Evolutionary conservation across 35 echinoderm and acorn worm species (phyloP).

Genomic region (Lytechinus variegatus): DNA sequence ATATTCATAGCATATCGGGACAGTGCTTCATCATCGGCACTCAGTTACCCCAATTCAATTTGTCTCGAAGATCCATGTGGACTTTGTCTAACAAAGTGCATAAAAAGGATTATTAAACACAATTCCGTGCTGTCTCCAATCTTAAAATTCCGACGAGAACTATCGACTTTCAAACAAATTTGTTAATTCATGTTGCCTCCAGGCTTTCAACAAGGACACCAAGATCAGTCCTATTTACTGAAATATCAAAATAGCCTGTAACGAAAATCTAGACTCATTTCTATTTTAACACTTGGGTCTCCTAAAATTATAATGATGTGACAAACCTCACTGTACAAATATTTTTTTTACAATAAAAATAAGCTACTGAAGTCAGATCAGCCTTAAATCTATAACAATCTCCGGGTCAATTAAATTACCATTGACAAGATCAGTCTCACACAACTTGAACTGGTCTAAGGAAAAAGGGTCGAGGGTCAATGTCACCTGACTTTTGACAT

Average conservation of each 20-base stretch:
- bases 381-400: too few relatives aligned
- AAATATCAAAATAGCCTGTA: too few relatives aligned
- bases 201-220: too few relatives aligned
- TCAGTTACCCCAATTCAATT: too few relatives aligned
- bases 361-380: not conserved
- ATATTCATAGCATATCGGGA: too few relatives aligned
- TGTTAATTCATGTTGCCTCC: too few relatives aligned
- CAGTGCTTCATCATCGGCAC: too few relatives aligned
- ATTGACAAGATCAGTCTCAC: not conserved
- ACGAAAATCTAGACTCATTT: not conserved
- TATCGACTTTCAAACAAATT: not conserved
- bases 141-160: not conserved
- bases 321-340: too few relatives aligned
- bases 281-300: not conserved
- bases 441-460: too few relatives aligned
- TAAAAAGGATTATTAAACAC: too few relatives aligned
- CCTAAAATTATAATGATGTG: too few relatives aligned
- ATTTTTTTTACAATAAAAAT: not conserved
- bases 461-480: not conserved
- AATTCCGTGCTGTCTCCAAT: not conserved
- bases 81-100: not conserved
- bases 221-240: too few relatives aligned
- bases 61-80: not conserved
- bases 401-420: not conserved
- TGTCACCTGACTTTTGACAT: not conserved